phyloP scores from a whole-genome alignment of 1,140 invertebrate species.

The Steinernema khuongi region DNA sequence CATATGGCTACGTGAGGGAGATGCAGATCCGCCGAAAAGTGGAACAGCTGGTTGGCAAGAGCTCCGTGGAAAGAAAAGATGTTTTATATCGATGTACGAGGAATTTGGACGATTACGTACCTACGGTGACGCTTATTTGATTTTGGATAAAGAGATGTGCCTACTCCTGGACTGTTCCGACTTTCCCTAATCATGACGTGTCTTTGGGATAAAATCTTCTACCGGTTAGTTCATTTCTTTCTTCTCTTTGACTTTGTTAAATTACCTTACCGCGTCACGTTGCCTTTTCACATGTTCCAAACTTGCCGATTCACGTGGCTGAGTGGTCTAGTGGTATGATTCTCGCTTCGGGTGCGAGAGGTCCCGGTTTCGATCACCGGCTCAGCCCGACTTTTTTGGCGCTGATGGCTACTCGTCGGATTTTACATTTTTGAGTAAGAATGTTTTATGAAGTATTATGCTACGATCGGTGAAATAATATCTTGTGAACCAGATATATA shows the following conservation, averaged over 20 bases:
- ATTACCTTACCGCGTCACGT: too few relatives aligned
- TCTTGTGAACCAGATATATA: too few relatives aligned
- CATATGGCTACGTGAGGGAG: neutral
- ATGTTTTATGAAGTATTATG: too few relatives aligned
- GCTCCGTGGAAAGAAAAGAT: neutral
- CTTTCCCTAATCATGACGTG: too few relatives aligned
- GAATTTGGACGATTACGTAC: neutral
- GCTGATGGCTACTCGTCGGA: too few relatives aligned
- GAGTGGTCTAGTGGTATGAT: conserved; percentile 63
- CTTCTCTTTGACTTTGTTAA: too few relatives aligned
- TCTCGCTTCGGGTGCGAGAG: conserved; percentile 63
- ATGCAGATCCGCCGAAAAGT: neutral
- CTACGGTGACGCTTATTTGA: neutral
- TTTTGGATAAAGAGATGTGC: neutral
- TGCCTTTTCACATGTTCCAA: too few relatives aligned
- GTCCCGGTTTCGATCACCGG: conserved; percentile 62
- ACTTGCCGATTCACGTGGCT: too few relatives aligned
- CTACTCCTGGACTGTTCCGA: neutral
- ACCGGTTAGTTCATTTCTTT: too few relatives aligned
- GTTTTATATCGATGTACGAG: neutral
- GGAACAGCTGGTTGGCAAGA: neutral
- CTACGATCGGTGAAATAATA: too few relatives aligned
- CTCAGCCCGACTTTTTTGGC: conserved; percentile 56
- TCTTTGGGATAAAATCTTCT: too few relatives aligned
- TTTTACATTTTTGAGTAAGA: too few relatives aligned